Conservation (phyloP, 2,113 vertebrate species). For the Semnornis frantzii region DNA sequence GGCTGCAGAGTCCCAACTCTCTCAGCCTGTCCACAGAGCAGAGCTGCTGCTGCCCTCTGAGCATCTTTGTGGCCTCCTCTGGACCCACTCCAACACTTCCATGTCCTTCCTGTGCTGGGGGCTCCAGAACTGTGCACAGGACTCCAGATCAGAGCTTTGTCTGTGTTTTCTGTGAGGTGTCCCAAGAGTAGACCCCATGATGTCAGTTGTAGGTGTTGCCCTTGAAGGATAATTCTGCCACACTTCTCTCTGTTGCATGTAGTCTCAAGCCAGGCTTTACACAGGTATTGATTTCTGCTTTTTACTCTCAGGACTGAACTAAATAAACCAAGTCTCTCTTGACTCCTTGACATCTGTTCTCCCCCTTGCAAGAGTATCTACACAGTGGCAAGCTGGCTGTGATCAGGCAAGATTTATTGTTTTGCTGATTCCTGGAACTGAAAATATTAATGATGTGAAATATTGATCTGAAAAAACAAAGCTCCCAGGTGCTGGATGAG, state of each 20-base stretch:
- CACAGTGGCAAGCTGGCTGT: background rate
- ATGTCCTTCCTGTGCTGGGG: too few relatives aligned
- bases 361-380: background rate
- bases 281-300: background rate
- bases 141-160: background rate
- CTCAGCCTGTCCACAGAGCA: too few relatives aligned
- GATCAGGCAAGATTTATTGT: constrained; percentile 35
- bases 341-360: constrained; percentile 6
- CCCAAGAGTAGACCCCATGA: background rate
- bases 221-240: background rate
- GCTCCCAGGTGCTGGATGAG: background rate
- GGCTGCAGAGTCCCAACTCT: too few relatives aligned
- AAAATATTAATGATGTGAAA: constrained; percentile 64
- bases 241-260: background rate
- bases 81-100: too few relatives aligned
- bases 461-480: constrained; percentile 63
- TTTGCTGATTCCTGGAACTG: constrained; percentile 48
- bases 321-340: background rate
- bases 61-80: too few relatives aligned
- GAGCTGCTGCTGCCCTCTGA: too few relatives aligned
- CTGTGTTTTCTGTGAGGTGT: background rate
- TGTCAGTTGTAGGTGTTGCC: background rate
- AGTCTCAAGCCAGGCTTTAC: background rate
- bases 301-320: background rate
- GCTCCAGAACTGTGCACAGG: too few relatives aligned